Base-by-base conservation (phyloP, 2,797 vertebrate genomes). In the Chaetodon trifasciatus region DNA sequence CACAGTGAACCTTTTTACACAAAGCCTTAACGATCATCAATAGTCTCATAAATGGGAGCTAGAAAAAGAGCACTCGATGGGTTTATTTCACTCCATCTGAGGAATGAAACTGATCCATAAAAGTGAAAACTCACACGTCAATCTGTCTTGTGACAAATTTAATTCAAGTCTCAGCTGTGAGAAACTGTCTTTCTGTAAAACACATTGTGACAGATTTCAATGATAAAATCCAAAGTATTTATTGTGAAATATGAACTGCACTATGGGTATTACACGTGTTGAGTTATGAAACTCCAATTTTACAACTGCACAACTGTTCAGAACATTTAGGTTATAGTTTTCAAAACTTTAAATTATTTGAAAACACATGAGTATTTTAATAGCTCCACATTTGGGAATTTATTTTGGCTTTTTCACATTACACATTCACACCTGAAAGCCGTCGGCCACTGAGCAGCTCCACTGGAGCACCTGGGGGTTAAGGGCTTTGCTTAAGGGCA, bases 241-340 rank as follows among this genome's bases (percentile, higher is more conserved):
- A 6, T 39, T 64, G 75, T 47, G 69, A 70, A 70, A 70, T 53
- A 80, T 17, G 56, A 74, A 66, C 61, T 32, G 23, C 5, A n/a
- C 46, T 24, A 47, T 39, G 5, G 23, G 13, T 60, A 19, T 53
- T 64, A 63, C 42, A 52, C 9, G 63, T 53, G 46, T 60, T 44
- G 21, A 50, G n/a, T 67, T 75, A 66, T 63, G 37, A n/a, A 62
- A 47, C 44, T 12, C 53, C 0, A 35, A 42, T 81, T 50, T 24
- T 44, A 19, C 11, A 10, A 40, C 16, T 39, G 23, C 19, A 6
- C 9, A 28, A 42, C 35, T 60, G 1, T 46, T 46, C 0, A 40
- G 17, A 46, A 61, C 24, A 49, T 50, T 21, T 40, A 49, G 5
- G 24, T 70, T 8, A 9, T n/a, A n/a, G 5, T 32, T 49, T 64